Conservation (phyloP, 2,113 vertebrate species). For the Salvator merianae region DNA sequence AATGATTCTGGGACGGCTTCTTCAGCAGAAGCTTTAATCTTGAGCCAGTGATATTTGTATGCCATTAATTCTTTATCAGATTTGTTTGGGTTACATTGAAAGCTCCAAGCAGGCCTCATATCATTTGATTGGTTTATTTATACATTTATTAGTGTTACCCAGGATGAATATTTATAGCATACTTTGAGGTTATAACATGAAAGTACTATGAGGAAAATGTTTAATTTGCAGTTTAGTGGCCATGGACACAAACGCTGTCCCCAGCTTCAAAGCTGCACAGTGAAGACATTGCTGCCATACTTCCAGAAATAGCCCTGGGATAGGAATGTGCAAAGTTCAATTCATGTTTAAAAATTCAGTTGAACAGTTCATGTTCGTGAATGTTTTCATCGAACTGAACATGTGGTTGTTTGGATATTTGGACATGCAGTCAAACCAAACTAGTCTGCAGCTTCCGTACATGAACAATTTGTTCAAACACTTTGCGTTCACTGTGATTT, state of each 20-base stretch:
- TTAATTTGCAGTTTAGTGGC: conserved; percentile 11
- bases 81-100: neutral
- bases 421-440: too few species aligned
- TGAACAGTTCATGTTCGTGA: too few species aligned
- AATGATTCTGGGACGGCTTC: neutral
- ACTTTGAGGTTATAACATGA: conserved; percentile 1
- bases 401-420: too few species aligned
- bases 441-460: too few species aligned
- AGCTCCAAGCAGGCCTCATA: neutral
- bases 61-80: conserved; percentile 21
- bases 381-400: too few species aligned
- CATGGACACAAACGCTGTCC: neutral
- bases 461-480: too few species aligned
- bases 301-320: too few species aligned
- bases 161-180: conserved; percentile 13
- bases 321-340: too few species aligned
- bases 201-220: neutral
- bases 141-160: neutral
- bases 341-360: too few species aligned
- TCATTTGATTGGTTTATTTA: conserved; percentile 13
- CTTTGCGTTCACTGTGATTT: too few species aligned
- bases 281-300: too few species aligned
- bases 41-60: conserved; percentile 20
- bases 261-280: too few species aligned
- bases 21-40: conserved; percentile 16